Base-by-base conservation (phyloP, 1,140 invertebrate species). In the Drosophila prosaltans region DNA sequence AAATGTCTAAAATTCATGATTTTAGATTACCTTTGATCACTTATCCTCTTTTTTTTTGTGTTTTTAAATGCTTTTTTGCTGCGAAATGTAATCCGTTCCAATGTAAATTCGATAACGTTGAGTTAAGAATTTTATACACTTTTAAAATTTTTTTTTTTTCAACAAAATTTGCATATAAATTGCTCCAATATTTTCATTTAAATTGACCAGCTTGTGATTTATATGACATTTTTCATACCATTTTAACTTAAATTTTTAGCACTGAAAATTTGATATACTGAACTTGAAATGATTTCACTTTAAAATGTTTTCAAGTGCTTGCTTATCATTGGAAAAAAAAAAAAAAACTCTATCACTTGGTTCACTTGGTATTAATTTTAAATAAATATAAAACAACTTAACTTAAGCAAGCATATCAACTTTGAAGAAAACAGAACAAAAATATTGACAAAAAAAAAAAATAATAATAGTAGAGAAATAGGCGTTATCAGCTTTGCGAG, bases 361-460 rank as follows among this genome's bases (percentile, higher is more conserved):
- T 58, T 39, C 26, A 58, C 55, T 36, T 58, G 16, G n/a, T 58
- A 58, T 58, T 57, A 21, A 21, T 58, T 58, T 32, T 6, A 36
- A 58, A 58, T 58, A 58, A 58, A 58, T 58, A 28, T 11, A 58
- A 36, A 30, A 28, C 1, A 58, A 36, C 30, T 55, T 57, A 28
- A 57, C 28, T 58, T 58, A 58, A 58, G 55, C 55, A 58, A 30
- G n/a, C 55, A 58, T 58, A 58, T 58, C 55, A 58, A 58, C 36
- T 58, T 11, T 58, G 55, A 36, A 58, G n/a, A 58, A 36, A 57
- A 57, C 28, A 16, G 36, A 58, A 58, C 32, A 39, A 32, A 32
- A 21, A 21, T 39, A 5, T n/a, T 51, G 24, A 10, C 45, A 51
- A 8, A 51, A 51, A 43, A 7, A 7, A 26, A 8, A 10, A 26